phyloP scores from a whole-genome alignment of 2,797 vertebrate genomes.

The Sebastiscus tertius region DNA sequence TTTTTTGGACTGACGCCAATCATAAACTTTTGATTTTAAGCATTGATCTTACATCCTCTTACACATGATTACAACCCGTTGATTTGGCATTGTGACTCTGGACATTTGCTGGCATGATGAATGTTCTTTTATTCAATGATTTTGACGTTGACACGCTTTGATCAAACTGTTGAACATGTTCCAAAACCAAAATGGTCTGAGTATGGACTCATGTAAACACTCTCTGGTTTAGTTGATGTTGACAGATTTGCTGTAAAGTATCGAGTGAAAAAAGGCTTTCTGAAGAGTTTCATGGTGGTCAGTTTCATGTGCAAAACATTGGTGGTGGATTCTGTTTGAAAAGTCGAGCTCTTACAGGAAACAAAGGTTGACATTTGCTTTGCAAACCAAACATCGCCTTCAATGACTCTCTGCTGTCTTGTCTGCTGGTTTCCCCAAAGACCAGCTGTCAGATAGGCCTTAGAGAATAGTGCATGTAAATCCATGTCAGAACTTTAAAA shows the following conservation, averaged over 20 bases:
- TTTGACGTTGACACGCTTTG: not conserved
- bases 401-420: conserved; percentile 4
- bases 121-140: not conserved
- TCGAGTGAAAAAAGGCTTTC: not conserved
- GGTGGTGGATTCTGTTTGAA: conserved; percentile 19
- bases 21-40: not conserved
- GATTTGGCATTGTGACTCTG: not conserved
- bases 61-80: not conserved
- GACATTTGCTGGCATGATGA: not conserved
- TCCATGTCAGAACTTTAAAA: not conserved
- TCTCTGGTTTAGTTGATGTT: not conserved
- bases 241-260: not conserved
- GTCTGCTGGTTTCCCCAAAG: not conserved
- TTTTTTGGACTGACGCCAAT: not conserved
- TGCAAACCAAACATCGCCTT: conserved; percentile 20
- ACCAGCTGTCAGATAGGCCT: not conserved
- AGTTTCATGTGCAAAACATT: not conserved
- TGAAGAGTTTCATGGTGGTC: not conserved
- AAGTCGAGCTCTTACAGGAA: conserved; percentile 2
- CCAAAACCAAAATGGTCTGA: too few species aligned
- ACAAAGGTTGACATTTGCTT: conserved; percentile 40
- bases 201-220: too few species aligned
- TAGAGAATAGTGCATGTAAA: not conserved
- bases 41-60: not conserved
- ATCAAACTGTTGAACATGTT: not conserved